Evolutionary conservation across 2,797 vertebrate genomes (phyloP), one percentile per base, ranked within the genome.

Genomic region (Acipenser ruthenus): DNA sequence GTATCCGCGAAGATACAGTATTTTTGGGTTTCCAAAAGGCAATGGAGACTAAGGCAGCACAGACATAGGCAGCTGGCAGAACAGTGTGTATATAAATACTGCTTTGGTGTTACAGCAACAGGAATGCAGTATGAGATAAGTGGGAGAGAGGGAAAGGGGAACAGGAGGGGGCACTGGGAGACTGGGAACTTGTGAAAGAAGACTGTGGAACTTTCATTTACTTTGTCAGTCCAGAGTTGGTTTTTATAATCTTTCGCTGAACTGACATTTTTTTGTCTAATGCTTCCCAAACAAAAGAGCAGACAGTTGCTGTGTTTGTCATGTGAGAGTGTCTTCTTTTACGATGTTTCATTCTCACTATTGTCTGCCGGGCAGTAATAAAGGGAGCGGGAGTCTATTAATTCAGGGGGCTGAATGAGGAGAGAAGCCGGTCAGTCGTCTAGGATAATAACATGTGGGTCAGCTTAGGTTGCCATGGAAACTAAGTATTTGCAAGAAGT

Each of bases 361-460:
- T 89, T 85, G 87, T 89, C 72, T 73, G 68, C 62, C 75, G 68
- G 80, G 73, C 77, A 81, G 86, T 86, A 84, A 88, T 86, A 87
- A 89, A 89, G 87, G 84, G 79, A 82, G 83, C 74, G 77, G 84
- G 83, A 91, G 89, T 92, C 89, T 85, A 92, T 91, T 91, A 91
- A 91, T 90, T 86, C 88, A 85, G 84, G 23, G 11, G 55, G 37
- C 48, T 88, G 89, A 90, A 90, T 88, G 88, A 88, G 87, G 87
- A 88, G 87, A 89, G 84, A 83, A 88, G 83, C 88, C 86, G 89
- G 88, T 89, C 86, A 86, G 88, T 85, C 81, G 82, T 85, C 87
- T 88, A 87, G 86, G 84, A 88, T 89, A 89, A 89, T 89, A 88
- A 90, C 86, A 84, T 84, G 80, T 87, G 83, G 89, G 87, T 89